Conservation (phyloP, 1,140 invertebrate genomes). For the Drosophila baimaii region DNA sequence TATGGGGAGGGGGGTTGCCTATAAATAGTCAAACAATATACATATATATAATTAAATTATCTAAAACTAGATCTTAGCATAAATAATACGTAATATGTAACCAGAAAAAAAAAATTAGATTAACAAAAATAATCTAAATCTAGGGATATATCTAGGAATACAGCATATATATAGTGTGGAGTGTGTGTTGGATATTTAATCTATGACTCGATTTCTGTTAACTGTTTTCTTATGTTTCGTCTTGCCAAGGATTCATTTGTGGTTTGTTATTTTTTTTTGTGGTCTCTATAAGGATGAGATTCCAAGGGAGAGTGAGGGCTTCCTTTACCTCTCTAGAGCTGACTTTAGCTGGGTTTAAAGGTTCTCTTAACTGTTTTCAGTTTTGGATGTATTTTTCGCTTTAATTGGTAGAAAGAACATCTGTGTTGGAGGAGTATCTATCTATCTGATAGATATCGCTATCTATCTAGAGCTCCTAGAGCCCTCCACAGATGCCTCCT, state of each 20-base stretch:
- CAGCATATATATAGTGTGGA: conserved; percentile 13
- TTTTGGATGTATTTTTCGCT: background rate
- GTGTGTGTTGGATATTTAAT: conserved; percentile 27
- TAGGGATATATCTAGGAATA: conserved; percentile 34
- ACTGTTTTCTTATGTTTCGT: conserved; percentile 23
- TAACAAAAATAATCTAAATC: conserved; percentile 32
- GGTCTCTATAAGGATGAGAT: conserved; percentile 10
- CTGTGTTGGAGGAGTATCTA: background rate
- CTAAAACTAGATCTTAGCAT: conserved; percentile 24
- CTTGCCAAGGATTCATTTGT: conserved; percentile 40
- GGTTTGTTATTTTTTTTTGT: conserved; percentile 1
- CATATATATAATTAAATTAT: conserved; percentile 3
- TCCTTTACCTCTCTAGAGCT: background rate
- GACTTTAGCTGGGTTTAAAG: background rate
- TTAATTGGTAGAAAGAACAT: too few relatives aligned
- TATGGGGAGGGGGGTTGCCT: conserved; percentile 32
- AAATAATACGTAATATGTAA: conserved; percentile 19
- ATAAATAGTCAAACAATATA: conserved; percentile 71
- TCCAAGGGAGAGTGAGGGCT: too few relatives aligned
- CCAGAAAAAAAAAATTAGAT: conserved; percentile 25
- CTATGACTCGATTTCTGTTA: conserved; percentile 73
- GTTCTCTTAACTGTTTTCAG: too few relatives aligned
- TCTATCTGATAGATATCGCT: conserved; percentile 6
- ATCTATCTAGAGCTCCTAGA: conserved; percentile 3
- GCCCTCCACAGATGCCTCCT: background rate